These are phyloP conservation scores for Coluber constrictor DNA, from an alignment of 2,797 vertebrate species.

Conservation along the genomic window DNA sequence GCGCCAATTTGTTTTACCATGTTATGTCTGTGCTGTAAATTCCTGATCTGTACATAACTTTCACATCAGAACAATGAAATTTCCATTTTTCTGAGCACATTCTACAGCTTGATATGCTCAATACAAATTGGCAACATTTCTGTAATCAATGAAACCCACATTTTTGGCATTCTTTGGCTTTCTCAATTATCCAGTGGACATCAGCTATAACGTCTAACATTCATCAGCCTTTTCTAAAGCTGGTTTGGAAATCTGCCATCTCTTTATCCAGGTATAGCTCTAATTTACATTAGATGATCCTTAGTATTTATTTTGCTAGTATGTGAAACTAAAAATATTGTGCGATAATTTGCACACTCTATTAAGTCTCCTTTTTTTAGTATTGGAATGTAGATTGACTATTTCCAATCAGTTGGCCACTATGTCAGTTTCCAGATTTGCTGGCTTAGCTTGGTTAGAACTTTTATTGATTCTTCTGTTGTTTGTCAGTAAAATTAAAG, in stretches of 20 bases:
- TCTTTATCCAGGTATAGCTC: not conserved
- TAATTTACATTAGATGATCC: not conserved
- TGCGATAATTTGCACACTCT: not conserved
- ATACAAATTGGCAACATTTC: not conserved
- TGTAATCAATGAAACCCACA: not conserved
- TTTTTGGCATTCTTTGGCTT: not conserved
- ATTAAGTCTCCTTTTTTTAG: not conserved
- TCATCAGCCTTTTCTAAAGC: not conserved
- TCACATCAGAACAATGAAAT: not conserved
- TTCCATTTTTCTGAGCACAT: not conserved
- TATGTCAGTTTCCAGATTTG: not conserved
- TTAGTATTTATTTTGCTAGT: not conserved
- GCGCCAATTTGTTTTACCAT: not conserved
- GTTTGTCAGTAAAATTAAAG: not conserved
- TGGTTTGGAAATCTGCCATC: not conserved
- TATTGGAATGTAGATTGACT: not conserved
- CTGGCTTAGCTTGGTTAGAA: not conserved
- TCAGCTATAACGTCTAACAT: not conserved
- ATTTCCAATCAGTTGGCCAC: not conserved
- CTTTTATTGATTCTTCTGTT: not conserved
- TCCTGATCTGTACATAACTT: not conserved
- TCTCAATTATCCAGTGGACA: not conserved
- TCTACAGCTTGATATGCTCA: not conserved
- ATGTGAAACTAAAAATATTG: not conserved
- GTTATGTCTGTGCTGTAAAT: not conserved